Evolutionary conservation across 2,113 vertebrate genomes (phyloP).

Genomic region (Notechis scutatus): DNA sequence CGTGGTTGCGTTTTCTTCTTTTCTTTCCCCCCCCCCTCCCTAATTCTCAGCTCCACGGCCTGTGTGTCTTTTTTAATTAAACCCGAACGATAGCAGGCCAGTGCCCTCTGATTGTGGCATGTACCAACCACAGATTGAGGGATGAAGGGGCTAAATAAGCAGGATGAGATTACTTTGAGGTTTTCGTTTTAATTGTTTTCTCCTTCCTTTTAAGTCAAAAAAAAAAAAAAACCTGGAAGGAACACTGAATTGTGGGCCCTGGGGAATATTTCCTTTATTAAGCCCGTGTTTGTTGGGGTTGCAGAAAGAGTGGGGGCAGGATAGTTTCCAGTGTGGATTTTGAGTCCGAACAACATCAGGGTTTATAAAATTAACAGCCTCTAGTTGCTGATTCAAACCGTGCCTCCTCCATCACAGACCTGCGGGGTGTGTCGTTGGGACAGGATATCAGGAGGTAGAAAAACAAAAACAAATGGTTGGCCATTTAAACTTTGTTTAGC

Average conservation of each 20-base stretch:
- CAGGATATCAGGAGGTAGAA: slow-evolving; percentile 29
- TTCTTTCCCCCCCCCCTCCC: slow-evolving; percentile 43
- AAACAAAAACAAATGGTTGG: not conserved
- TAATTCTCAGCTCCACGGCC: slow-evolving; percentile 88
- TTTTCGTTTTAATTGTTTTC: slow-evolving; percentile 83
- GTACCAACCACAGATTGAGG: slow-evolving; percentile 76
- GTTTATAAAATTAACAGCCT: slow-evolving; percentile 57
- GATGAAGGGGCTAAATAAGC: slow-evolving; percentile 79
- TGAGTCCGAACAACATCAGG: slow-evolving; percentile 43
- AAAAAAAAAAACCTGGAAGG: slow-evolving; percentile 50
- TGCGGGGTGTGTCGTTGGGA: not conserved
- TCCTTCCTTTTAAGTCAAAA: slow-evolving; percentile 78
- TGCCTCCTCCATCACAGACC: slow-evolving; percentile 53
- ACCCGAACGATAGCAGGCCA: slow-evolving; percentile 82
- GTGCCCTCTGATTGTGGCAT: slow-evolving; percentile 75
- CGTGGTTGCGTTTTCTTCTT: slow-evolving; percentile 74
- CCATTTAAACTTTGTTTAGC: slow-evolving; percentile 29
- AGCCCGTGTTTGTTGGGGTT: not conserved
- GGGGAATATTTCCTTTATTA: slow-evolving; percentile 50
- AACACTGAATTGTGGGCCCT: slow-evolving; percentile 61
- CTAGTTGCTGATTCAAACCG: slow-evolving; percentile 66
- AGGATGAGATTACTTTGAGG: slow-evolving; percentile 80
- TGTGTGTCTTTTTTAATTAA: slow-evolving; percentile 95
- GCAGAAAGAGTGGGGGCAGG: not conserved
- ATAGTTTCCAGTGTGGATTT: slow-evolving; percentile 15